Conservation (phyloP, 1,140 invertebrate genomes). For the Zaprionus africanus region DNA sequence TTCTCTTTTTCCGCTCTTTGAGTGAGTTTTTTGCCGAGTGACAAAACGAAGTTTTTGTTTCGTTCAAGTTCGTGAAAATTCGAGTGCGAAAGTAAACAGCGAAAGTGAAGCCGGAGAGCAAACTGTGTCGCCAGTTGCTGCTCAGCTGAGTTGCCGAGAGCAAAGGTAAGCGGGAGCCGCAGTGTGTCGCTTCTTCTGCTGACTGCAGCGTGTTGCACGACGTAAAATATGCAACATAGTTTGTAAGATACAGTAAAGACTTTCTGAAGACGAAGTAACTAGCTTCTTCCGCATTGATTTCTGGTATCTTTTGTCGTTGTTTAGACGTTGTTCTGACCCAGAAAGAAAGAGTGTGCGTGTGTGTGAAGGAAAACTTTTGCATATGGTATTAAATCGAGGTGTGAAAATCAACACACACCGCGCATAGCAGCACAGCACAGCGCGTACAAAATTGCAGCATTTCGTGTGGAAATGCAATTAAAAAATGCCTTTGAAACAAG, state of each 20-base stretch:
- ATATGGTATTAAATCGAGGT: slow-evolving; percentile 61
- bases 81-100: slow-evolving; percentile 42
- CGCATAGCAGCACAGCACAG: slow-evolving; percentile 4
- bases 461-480: slow-evolving; percentile 76
- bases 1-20: slow-evolving; percentile 1
- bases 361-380: slow-evolving; percentile 45
- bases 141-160: slow-evolving; percentile 56
- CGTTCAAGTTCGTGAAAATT: slow-evolving; percentile 9
- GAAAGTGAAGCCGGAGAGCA: neutral
- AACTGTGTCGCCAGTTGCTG: slow-evolving; percentile 49
- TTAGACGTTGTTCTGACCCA: slow-evolving; percentile 32
- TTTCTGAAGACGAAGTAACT: slow-evolving; percentile 36
- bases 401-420: slow-evolving; percentile 58
- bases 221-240: slow-evolving; percentile 13
- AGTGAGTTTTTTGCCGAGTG: slow-evolving; percentile 1
- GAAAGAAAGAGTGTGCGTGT: slow-evolving; percentile 11
- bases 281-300: slow-evolving; percentile 12
- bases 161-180: slow-evolving; percentile 38
- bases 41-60: slow-evolving; percentile 9
- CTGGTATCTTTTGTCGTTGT: slow-evolving; percentile 14
- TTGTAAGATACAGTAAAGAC: slow-evolving; percentile 53
- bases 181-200: neutral
- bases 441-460: slow-evolving; percentile 62
- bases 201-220: neutral
- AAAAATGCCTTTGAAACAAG: slow-evolving; percentile 65